Evolutionary conservation across 2,113 vertebrate species (phyloP).

Genomic region (Genyomyrus donnyi): DNA sequence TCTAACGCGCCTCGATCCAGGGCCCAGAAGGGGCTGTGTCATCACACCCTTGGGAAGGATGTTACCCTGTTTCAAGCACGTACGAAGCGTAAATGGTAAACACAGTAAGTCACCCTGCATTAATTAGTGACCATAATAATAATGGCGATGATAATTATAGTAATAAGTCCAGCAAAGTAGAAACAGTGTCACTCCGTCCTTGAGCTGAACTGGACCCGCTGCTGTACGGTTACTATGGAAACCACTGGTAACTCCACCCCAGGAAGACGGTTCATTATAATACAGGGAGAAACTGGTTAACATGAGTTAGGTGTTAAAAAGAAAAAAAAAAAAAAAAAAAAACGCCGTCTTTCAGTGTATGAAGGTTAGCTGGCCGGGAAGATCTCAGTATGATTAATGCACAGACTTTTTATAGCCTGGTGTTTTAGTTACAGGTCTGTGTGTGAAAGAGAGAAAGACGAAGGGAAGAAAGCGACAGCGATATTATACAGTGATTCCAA

Average conservation of each 20-base stretch:
- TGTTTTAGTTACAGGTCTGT: neutral
- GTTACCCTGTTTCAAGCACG: neutral
- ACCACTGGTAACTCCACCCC: neutral
- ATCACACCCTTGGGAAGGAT: neutral
- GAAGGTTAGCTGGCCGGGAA: conserved; percentile 5
- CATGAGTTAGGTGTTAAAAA: neutral
- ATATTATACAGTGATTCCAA: neutral
- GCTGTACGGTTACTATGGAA: conserved; percentile 4
- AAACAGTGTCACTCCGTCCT: neutral
- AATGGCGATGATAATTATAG: neutral
- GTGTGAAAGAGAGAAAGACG: neutral
- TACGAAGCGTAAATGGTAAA: neutral
- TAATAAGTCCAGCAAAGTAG: neutral
- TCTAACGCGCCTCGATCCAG: neutral
- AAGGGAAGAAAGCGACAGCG: neutral
- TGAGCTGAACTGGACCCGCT: neutral
- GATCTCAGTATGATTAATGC: conserved; percentile 11
- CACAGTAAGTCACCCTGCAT: neutral
- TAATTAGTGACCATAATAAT: neutral
- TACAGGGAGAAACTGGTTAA: neutral
- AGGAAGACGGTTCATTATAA: neutral
- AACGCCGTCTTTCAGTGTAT: neutral
- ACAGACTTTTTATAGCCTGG: neutral
- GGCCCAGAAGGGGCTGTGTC: neutral
- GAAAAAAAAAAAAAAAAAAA: neutral